phyloP scores from a whole-genome alignment of 2,797 vertebrate species.

The Xenentodon cancila region DNA sequence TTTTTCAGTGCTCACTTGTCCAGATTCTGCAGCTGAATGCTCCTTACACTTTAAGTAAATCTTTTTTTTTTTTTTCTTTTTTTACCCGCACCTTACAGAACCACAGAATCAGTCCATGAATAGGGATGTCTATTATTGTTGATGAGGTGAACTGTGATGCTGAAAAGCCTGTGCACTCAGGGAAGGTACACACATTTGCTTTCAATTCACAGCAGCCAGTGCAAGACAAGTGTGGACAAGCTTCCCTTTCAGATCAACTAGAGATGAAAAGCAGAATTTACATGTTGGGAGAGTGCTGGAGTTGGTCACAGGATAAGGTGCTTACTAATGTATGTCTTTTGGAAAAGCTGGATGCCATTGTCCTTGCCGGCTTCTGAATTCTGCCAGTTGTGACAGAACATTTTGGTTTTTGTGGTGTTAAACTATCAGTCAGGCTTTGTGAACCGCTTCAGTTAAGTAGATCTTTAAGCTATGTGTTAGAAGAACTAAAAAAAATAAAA shows the following conservation, averaged over 20 bases:
- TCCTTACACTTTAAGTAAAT: conserved; percentile 41
- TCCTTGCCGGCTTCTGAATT: conserved; percentile 17
- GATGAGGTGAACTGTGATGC: conserved; percentile 60
- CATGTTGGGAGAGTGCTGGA: conserved; percentile 6
- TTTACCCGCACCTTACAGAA: conserved; percentile 25
- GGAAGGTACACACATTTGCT: conserved; percentile 48
- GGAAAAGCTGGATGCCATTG: conserved; percentile 5
- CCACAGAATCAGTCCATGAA: conserved; percentile 49
- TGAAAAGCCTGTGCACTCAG: conserved; percentile 28
- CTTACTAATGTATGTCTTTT: conserved; percentile 20
- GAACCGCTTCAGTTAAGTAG: conserved; percentile 47
- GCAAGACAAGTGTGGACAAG: conserved; percentile 20
- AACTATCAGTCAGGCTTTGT: conserved; percentile 50
- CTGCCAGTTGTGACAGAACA: conserved; percentile 22
- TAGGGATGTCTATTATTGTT: conserved; percentile 39
- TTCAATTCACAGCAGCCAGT: conserved; percentile 21
- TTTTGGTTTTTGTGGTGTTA: conserved; percentile 38
- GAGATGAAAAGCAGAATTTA: conserved; percentile 14
- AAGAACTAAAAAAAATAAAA: conserved; percentile 49
- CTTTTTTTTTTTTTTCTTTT: conserved; percentile 43
- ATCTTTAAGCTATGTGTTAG: conserved; percentile 49
- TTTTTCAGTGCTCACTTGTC: too few relatives aligned
- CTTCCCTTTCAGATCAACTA: conserved; percentile 31
- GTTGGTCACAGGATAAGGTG: conserved; percentile 10
- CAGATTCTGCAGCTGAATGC: conserved; percentile 25